Base-by-base conservation (phyloP, 2,113 vertebrate species). In the Lycaon pictus region DNA sequence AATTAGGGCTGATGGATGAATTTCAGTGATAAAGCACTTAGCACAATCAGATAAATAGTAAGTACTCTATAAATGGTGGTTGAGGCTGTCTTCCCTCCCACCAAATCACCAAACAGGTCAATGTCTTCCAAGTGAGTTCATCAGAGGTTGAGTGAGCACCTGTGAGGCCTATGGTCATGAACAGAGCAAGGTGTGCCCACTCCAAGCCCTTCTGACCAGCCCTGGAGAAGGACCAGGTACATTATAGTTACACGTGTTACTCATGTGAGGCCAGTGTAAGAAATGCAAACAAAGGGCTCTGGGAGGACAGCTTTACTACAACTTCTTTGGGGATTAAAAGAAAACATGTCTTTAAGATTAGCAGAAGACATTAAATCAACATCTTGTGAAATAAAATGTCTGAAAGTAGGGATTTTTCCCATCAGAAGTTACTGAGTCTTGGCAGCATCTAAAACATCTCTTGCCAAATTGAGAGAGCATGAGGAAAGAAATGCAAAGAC, bases 391-490 rank as follows among this genome's bases (percentile, higher is more conserved):
- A 93, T 83, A 51, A 92, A 63, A 76, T 9, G 13, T 79, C 67
- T 83, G 62, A 87, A 87, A 85, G 27, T 8, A 85, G 92, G 32
- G 58, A 58, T 93, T 93, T 93, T 92, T 84, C 88, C 56, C 89
- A 29, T 51, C 81, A 77, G 60, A 67, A 96, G 55, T 93, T 96
- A 32, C 87, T 6, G 1, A 79, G 55, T 80, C 29, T 95, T 86
- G 72, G 93, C 74, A 94, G 23, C n/a, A 88, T 63, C n/a, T 63
- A 84, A 92, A 93, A 56, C 5, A 0, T 60, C 65, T 76, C 87
- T 76, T 94, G 90, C 90, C 92, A 90, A 92, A n/a, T 12, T 88
- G 35, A 94, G 8, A 56, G 76, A 51, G 35, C 25, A 88, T 3
- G 9, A 96, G 69, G 62, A 76, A 90, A 88, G 67, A 95, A 83